A percentile compares a stretch with the other conserved stretches of the same genome.
phyloP scores from a whole-genome alignment of 2,888 invertebrate genomes.

The Acanthosepion esculentum region DNA sequence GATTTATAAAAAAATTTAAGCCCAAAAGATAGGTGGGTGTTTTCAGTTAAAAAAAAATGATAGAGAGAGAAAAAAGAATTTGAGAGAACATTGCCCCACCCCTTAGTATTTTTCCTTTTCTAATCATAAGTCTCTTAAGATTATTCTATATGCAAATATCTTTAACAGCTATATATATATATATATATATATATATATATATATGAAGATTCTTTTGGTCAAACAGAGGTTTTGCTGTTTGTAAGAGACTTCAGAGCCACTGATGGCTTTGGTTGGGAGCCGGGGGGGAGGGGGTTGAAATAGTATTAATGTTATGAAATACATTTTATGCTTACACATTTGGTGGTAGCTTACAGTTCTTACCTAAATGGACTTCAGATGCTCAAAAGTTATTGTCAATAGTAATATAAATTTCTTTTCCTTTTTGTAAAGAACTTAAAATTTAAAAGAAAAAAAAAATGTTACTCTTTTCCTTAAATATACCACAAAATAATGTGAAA shows the following conservation, averaged over 20 bases:
- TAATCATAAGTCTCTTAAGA: not conserved
- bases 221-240: not conserved
- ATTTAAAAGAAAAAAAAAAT: no score
- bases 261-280: not conserved
- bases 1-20: not conserved
- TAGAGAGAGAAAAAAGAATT: not conserved
- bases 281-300: no score
- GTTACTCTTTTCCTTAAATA: no score
- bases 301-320: not conserved
- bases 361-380: not conserved
- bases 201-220: not conserved
- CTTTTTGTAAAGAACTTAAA: not conserved
- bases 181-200: not conserved
- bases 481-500: not conserved
- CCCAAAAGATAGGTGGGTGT: not conserved
- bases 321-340: not conserved
- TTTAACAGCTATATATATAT: not conserved
- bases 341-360: not conserved
- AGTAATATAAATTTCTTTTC: not conserved
- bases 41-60: not conserved
- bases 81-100: not conserved
- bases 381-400: not conserved
- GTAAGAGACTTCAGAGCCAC: not conserved
- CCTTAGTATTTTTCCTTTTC: not conserved
- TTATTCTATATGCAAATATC: not conserved